Evolutionary conservation across 2,113 vertebrate genomes (phyloP).

Genomic region (Phylloscopus trochilus): DNA sequence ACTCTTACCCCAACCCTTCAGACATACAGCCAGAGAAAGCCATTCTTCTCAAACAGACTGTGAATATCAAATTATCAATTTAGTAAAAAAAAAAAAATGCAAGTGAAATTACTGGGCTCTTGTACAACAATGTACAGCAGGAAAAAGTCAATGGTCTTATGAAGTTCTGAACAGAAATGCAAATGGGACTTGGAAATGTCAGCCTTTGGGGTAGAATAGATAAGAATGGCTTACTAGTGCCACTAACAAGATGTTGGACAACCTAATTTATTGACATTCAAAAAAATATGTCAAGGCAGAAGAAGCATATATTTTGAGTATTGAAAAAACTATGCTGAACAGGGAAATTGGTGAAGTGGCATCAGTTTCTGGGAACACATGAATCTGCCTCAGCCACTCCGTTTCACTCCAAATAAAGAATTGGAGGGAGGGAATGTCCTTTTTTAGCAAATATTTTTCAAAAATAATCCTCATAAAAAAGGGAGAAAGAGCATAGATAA

Average conservation of each 20-base stretch:
- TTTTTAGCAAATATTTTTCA: neutral
- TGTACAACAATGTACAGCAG: neutral
- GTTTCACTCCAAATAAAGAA: neutral
- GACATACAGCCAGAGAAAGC: neutral
- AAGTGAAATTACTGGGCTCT: neutral
- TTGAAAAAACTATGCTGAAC: neutral
- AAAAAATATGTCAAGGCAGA: neutral
- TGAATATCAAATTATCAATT: neutral
- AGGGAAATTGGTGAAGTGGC: neutral
- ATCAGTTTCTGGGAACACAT: neutral
- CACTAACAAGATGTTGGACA: neutral
- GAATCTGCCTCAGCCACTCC: neutral
- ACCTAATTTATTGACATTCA: neutral
- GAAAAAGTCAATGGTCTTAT: neutral
- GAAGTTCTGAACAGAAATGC: neutral
- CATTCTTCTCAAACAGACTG: neutral
- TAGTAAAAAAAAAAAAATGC: neutral
- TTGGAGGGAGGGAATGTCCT: fast-evolving
- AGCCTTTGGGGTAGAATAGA: neutral
- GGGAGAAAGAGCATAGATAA: neutral
- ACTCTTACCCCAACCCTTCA: neutral
- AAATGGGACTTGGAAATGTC: neutral
- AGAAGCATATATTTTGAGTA: neutral
- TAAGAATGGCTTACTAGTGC: neutral
- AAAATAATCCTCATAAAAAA: neutral